Base-by-base conservation (phyloP, 2,797 vertebrate species). In the Poliocrania exsul region DNA sequence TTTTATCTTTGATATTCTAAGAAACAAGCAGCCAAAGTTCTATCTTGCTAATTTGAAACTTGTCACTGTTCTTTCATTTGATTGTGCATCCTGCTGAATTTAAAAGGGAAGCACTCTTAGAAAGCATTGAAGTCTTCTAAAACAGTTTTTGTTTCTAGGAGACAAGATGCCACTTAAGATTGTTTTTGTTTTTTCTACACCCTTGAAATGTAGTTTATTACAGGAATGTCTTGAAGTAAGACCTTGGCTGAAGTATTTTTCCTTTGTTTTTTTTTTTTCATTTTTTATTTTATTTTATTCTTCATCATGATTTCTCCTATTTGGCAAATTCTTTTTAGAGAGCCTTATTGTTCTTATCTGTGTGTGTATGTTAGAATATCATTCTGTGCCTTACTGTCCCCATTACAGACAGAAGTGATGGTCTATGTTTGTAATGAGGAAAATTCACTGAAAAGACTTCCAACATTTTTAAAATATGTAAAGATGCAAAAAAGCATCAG, bases 111-210 rank as follows among this genome's bases (percentile, higher is more conserved):
- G 31, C 50, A 6, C 24, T 93, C 47, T 90, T 70, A 73, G 62
- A 81, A 86, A 58, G 7, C 58, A 35, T 26, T 64, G 49, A 75
- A 88, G 13, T 71, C 31, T 88, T 92, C 33, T 67, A 64, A 88
- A 88, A 81, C 56, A 44, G 73, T 77, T 81, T 92, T 81, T 92
- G 15, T 79, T 92, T 90, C 56, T 82, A 57, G 60, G n/a, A 81
- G 42, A 53, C 47, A 56, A 50, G 29, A 60, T 80, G 51, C 40
- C 37, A 17, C 57, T 79, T 75, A 81, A 61, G 28, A 84, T 88
- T 71, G 26, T 20, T 1, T 37, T 77, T 70, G 16, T 28, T 61
- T 81, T 87, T 64, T 16, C 16, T 50, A 5, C 8, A 1, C 49
- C 47, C 40, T 89, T 93, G 62, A 91, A 90, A 72, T 66, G 40